Conservation (phyloP, 2,113 vertebrate genomes). For the Chrysochloris asiatica region DNA sequence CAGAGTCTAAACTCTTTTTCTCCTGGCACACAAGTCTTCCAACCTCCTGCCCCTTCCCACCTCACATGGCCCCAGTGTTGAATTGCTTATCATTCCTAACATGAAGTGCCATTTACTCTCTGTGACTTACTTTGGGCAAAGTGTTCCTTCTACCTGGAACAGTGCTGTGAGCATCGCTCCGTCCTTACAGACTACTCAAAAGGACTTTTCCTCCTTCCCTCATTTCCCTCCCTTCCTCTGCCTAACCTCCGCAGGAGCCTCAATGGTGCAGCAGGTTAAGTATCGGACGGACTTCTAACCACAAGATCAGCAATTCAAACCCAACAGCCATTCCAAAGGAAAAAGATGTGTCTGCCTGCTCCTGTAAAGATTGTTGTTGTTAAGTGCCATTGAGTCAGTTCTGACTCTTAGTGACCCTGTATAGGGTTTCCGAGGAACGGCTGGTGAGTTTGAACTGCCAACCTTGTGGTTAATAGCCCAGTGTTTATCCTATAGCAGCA, state of each 20-base stretch:
- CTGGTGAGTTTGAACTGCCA: too few species aligned
- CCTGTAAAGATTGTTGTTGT: background rate
- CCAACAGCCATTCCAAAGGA: background rate
- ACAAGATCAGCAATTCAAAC: background rate
- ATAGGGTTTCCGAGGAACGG: too few species aligned
- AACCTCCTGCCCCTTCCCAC: background rate
- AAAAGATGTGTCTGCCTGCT: background rate
- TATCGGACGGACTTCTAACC: background rate
- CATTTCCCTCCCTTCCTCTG: background rate
- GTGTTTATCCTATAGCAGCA: too few species aligned
- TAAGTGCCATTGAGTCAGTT: too few species aligned
- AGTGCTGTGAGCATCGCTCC: background rate
- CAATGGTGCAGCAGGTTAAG: background rate
- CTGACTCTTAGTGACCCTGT: background rate
- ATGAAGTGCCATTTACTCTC: background rate
- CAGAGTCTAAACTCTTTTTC: background rate
- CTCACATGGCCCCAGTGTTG: fast-evolving
- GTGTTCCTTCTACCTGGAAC: background rate
- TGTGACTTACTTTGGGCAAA: background rate
- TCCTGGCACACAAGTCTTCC: fast-evolving
- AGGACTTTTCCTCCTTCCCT: background rate
- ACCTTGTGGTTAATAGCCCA: too few species aligned
- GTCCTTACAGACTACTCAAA: background rate
- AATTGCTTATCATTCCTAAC: background rate
- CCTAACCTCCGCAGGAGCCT: background rate